Conservation (phyloP, 2,797 vertebrate genomes). For the Gallirallus australis region DNA sequence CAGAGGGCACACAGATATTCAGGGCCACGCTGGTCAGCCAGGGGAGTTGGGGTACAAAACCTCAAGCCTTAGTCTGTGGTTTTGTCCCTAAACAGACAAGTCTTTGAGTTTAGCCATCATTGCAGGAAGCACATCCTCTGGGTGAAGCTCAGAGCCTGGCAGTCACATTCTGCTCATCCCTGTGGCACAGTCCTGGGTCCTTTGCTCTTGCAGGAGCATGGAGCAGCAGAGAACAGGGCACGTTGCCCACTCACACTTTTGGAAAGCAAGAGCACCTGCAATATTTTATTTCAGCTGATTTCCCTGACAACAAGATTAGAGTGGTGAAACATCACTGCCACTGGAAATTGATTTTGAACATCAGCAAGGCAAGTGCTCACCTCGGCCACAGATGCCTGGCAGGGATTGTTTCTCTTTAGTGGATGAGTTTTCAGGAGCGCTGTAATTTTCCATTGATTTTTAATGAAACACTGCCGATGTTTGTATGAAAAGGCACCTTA, state of each 20-base stretch:
- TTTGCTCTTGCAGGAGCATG: neutral
- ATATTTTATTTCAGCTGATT: neutral
- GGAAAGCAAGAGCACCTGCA: neutral
- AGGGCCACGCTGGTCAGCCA: accelerated
- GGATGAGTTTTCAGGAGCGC: neutral
- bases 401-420: neutral
- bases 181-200: accelerated
- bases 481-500: neutral
- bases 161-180: neutral
- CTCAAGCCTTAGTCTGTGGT: neutral
- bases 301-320: neutral
- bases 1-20: accelerated
- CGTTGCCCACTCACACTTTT: accelerated
- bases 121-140: neutral
- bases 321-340: accelerated
- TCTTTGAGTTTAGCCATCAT: neutral
- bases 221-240: neutral
- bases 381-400: neutral
- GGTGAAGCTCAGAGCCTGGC: neutral
- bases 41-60: neutral
- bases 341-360: neutral
- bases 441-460: slow-evolving; percentile 37
- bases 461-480: slow-evolving; percentile 11
- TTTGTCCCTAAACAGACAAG: neutral
- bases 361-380: accelerated